phyloP scores from a whole-genome alignment of 1,140 invertebrate species.

The Oreohelix idahoensis region DNA sequence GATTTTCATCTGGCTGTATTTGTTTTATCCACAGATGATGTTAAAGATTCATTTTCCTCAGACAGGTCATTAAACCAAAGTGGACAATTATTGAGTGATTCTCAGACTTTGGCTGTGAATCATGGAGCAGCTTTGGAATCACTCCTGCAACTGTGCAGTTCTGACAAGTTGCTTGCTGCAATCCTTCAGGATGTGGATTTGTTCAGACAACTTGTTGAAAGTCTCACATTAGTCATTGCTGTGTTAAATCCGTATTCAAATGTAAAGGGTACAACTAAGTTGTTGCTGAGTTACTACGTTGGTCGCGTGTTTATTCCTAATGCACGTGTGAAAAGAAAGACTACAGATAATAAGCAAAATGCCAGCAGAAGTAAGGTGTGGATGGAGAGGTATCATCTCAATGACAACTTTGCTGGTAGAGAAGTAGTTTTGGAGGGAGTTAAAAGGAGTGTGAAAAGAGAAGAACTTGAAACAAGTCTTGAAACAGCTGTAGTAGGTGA shows the following conservation, averaged over 20 bases:
- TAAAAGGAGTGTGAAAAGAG: neutral
- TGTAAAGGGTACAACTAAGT: neutral
- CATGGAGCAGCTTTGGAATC: neutral
- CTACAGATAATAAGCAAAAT: neutral
- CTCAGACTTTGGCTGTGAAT: neutral
- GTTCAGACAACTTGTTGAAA: neutral
- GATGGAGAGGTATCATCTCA: neutral
- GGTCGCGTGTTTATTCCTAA: neutral
- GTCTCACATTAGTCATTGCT: neutral
- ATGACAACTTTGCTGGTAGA: neutral
- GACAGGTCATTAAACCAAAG: neutral
- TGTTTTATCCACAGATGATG: neutral
- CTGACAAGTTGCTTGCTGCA: neutral
- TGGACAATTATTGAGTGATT: neutral
- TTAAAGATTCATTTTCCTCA: neutral
- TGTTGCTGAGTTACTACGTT: neutral
- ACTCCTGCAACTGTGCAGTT: neutral
- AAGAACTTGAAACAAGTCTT: neutral
- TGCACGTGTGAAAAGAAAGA: neutral
- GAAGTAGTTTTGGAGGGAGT: neutral
- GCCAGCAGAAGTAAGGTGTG: neutral
- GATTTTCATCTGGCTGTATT: too few relatives aligned
- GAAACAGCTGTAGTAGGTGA: too few relatives aligned
- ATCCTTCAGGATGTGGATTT: neutral
- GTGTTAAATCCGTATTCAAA: neutral